A percentile compares a stretch with the other conserved stretches of the same genome.
Conservation (phyloP, 2,113 vertebrate species). For the Pampusana beccarii region DNA sequence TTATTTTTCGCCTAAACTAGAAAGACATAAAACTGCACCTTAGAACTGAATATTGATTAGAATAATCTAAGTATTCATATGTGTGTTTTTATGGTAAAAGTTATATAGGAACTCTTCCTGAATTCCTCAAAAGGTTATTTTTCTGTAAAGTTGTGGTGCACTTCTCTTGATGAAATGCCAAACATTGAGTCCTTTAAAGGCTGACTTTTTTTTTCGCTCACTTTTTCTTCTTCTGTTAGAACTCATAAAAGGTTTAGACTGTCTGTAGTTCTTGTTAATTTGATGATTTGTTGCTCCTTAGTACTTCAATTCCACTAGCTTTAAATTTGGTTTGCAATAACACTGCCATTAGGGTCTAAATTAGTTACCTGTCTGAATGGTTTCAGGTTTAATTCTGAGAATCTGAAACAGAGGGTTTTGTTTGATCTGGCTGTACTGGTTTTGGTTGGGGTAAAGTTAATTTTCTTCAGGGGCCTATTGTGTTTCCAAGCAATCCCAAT, state of each 20-base stretch:
- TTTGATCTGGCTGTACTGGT: not conserved
- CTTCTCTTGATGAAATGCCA: not conserved
- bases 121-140: not conserved
- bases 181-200: not conserved
- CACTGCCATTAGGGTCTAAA: not conserved
- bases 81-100: not conserved
- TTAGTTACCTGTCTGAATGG: not conserved
- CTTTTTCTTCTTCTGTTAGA: not conserved
- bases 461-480: not conserved
- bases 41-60: not conserved
- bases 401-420: not conserved
- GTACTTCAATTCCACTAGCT: not conserved
- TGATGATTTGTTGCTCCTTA: not conserved
- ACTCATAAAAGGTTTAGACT: not conserved
- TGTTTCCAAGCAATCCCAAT: not conserved
- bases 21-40: not conserved
- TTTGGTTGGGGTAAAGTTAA: not conserved
- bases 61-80: not conserved
- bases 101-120: not conserved
- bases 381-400: not conserved
- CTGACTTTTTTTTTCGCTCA: not conserved
- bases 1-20: not conserved
- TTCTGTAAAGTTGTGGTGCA: not conserved
- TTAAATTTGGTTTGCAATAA: not conserved
- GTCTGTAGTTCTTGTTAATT: not conserved